Evolutionary conservation across 1,140 invertebrate genomes (phyloP).

Genomic region (Drosophila pseudoobscura): DNA sequence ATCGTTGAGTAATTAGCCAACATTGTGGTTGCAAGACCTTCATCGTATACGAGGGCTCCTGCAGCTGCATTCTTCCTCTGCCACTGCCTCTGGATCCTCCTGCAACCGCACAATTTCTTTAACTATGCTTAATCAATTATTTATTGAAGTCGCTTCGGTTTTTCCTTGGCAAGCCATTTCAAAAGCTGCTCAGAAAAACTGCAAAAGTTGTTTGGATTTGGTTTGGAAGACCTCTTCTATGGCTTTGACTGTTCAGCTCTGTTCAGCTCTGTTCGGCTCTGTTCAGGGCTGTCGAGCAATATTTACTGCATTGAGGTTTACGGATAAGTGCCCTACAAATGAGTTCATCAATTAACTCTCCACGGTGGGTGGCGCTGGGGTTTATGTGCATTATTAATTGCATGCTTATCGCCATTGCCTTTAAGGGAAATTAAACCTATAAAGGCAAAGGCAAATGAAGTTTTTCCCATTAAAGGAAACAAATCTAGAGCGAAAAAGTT

Average conservation of each 20-base stretch:
- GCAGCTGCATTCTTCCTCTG: constrained; percentile 10
- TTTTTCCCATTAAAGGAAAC: no score
- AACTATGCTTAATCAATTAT: constrained; percentile 74
- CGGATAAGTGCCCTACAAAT: constrained; percentile 52
- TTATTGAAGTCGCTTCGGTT: constrained; percentile 62
- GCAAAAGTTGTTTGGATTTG: constrained; percentile 45
- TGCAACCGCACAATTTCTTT: constrained; percentile 44
- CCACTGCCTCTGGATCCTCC: not conserved
- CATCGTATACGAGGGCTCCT: constrained; percentile 1
- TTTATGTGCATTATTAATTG: constrained; percentile 17
- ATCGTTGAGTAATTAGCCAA: constrained; percentile 79
- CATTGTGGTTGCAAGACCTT: constrained; percentile 64
- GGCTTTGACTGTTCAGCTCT: not conserved
- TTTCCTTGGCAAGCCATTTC: constrained; percentile 39
- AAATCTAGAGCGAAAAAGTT: no score
- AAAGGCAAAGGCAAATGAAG: not conserved
- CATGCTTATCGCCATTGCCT: constrained; percentile 1
- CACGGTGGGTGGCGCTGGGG: not conserved
- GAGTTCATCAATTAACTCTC: constrained; percentile 60
- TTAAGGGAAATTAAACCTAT: constrained; percentile 1
- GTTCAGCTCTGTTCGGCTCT: no score
- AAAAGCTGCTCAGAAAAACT: constrained; percentile 40
- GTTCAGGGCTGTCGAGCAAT: constrained; percentile 1
- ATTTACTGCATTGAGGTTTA: constrained; percentile 38
- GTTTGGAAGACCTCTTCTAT: constrained; percentile 28